Conservation (phyloP, 2,888 invertebrate genomes). For the Leptopilina myrica region DNA sequence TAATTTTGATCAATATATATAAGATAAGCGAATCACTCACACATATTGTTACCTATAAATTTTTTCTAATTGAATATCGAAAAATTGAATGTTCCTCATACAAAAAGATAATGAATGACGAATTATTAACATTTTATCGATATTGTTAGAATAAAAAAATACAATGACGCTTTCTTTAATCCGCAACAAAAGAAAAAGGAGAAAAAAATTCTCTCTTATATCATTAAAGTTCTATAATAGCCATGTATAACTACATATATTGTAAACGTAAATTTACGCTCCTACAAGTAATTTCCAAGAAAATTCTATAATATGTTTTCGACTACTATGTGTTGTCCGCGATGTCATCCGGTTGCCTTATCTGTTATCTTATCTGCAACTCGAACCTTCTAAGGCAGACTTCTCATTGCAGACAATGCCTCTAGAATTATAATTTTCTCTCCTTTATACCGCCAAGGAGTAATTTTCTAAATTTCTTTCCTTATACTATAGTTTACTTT, state of each 20-base stretch:
- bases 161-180: too few species aligned
- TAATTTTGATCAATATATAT: constrained; percentile 13
- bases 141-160: too few species aligned
- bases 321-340: constrained; percentile 24
- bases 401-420: constrained; percentile 11
- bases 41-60: background rate
- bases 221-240: background rate
- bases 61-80: background rate
- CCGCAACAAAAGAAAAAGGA: background rate
- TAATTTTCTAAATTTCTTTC: background rate
- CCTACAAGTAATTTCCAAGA: background rate
- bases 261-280: background rate
- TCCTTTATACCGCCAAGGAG: background rate
- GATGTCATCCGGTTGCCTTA: constrained; percentile 15
- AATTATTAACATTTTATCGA: background rate
- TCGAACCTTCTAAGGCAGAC: constrained; percentile 23
- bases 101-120: background rate
- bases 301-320: constrained; percentile 12
- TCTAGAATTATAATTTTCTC: constrained; percentile 23
- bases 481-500: background rate
- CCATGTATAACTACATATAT: too few species aligned
- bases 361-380: constrained; percentile 25
- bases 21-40: background rate
- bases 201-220: background rate
- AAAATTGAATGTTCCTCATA: background rate